Base-by-base conservation (phyloP, 2,888 invertebrate genomes). In the Neelides folsomi region DNA sequence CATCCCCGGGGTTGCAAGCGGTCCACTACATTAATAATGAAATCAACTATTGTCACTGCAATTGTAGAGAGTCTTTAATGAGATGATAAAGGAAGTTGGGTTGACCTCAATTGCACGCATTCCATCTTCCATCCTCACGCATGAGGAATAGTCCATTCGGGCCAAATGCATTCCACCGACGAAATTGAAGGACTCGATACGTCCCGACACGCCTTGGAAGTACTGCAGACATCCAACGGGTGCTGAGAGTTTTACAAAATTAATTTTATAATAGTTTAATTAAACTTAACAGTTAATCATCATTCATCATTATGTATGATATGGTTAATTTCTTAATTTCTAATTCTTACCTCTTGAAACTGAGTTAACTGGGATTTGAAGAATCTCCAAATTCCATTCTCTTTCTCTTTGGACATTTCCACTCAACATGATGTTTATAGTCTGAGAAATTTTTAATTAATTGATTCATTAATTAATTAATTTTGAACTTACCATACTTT, bases 91-190 rank as follows among this genome's bases (percentile, higher is more conserved):
- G 13, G 12, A 42, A 42, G 12, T 18, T 41, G 18, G 18, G 6
- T 38, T 55, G 53, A 64, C 63, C 43, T 64, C 64, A 39, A 83
- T 72, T 40, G 78, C 77, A 68, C 84, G 83, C 52, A 77, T 77
- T 39, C 77, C 88, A 57, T 82, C 77, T 69, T 89, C 89, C 68
- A 81, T 82, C 19, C 89, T 72, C 36, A 89, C 76, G 68, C 89
- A 89, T 59, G 86, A 81, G 58, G 86, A 83, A 68, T 90, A 90
- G 70, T 88, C 87, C 68, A 88, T 86, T 69, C 86, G 87, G 51
- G 86, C 86, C 18, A 89, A 76, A 66, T 88, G 86, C 1, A 81
- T 71, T 7, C 58, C 56, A 0, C 87, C 87, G 0, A 76, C 76
- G 0, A 73, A 73, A 71, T 90, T 90, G 70, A 84, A 90, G 2